Evolutionary conservation across 2,888 invertebrate genomes (phyloP).

Genomic region (Xestia xanthographa): DNA sequence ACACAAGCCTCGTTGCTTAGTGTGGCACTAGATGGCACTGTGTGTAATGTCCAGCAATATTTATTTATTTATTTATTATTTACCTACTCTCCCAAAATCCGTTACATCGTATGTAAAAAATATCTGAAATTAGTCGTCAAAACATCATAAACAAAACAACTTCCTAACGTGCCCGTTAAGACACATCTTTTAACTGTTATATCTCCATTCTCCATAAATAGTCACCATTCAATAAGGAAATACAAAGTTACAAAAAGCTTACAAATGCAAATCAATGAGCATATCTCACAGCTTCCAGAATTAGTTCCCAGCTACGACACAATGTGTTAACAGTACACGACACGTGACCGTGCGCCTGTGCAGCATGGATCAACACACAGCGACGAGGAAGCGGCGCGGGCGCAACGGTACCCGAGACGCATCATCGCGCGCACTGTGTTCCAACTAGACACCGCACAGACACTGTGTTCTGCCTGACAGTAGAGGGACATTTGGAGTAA

Average conservation of each 20-base stretch:
- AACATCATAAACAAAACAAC: not conserved
- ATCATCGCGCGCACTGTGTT: constrained; percentile 37
- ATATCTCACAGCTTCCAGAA: constrained; percentile 49
- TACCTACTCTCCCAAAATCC: not conserved
- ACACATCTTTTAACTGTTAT: constrained; percentile 23
- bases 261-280: constrained; percentile 26
- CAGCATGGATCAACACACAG: constrained; percentile 37
- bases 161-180: not conserved
- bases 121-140: not conserved
- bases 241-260: constrained; percentile 15
- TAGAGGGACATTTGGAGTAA: not conserved
- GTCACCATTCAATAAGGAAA: constrained; percentile 13
- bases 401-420: constrained; percentile 48
- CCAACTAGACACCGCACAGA: constrained; percentile 29
- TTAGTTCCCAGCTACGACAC: constrained; percentile 30
- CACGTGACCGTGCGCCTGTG: constrained; percentile 19
- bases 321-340: constrained; percentile 55
- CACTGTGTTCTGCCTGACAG: constrained; percentile 28
- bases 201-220: not conserved
- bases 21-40: no score
- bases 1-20: no score
- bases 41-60: no score
- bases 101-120: not conserved
- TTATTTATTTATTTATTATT: no score
- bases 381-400: constrained; percentile 30